These are phyloP conservation scores for Dicranocentrus wangi DNA, from an alignment of 2,888 invertebrate genomes.

Conservation along the genomic window DNA sequence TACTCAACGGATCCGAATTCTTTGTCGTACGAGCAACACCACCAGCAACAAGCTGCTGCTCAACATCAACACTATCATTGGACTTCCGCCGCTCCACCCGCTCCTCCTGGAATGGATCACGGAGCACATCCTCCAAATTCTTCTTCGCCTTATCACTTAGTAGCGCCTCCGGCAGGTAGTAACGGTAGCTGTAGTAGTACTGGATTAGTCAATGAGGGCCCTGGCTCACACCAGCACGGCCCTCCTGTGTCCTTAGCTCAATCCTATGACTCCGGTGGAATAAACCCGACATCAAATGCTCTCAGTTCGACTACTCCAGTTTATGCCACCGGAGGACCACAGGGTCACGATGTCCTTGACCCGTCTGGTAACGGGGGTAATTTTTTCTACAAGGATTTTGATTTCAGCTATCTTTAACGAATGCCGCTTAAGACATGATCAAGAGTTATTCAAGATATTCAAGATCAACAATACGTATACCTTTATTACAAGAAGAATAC, in stretches of 20 bases:
- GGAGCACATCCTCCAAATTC: conserved; percentile 60
- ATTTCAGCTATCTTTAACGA: conserved; percentile 71
- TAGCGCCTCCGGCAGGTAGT: conserved; percentile 61
- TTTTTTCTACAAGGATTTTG: conserved; percentile 72
- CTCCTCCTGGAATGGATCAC: conserved; percentile 56
- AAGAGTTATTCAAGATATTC: neutral
- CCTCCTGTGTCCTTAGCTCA: conserved; percentile 65
- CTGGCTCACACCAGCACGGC: conserved; percentile 55
- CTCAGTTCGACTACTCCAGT: conserved; percentile 67
- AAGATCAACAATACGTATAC: conserved; percentile 10
- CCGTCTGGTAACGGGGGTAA: conserved; percentile 66
- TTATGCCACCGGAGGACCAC: conserved; percentile 58
- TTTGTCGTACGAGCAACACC: conserved; percentile 51
- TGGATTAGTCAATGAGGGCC: conserved; percentile 65
- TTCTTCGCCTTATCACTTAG: conserved; percentile 65
- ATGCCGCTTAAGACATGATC: conserved; percentile 14
- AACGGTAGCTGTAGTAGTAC: conserved; percentile 59
- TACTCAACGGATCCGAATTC: conserved; percentile 43
- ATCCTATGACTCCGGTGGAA: conserved; percentile 65
- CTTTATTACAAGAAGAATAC: conserved; percentile 15
- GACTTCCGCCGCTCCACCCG: conserved; percentile 53
- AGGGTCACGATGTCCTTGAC: conserved; percentile 66
- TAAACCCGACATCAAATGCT: conserved; percentile 69
- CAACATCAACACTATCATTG: conserved; percentile 60
- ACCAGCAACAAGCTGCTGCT: conserved; percentile 32